phyloP scores from a whole-genome alignment of 2,888 invertebrate species.

The Ochropacha duplaris region DNA sequence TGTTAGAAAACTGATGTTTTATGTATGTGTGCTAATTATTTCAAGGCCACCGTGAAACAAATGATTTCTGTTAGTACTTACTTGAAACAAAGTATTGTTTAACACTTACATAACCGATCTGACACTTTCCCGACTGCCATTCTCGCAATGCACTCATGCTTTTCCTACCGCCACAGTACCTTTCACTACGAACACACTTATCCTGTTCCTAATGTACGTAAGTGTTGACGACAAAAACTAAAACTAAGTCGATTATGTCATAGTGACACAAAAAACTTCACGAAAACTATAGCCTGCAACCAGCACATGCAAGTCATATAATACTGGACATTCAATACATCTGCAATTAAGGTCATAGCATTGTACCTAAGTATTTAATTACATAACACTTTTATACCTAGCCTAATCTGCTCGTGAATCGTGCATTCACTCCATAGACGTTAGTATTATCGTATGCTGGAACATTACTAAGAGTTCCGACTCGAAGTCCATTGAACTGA shows the following conservation, averaged over 20 bases:
- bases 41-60: neutral
- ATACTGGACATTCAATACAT: neutral
- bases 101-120: neutral
- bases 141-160: neutral
- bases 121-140: neutral
- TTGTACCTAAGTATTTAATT: neutral
- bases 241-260: neutral
- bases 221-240: neutral
- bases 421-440: neutral
- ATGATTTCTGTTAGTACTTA: neutral
- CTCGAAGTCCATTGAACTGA: constrained; percentile 4
- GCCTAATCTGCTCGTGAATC: constrained; percentile 1
- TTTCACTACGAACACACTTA: neutral
- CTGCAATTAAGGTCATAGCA: neutral
- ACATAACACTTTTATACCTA: neutral
- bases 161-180: neutral
- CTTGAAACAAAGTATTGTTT: no score
- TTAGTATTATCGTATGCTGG: neutral
- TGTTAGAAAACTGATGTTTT: neutral
- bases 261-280: neutral
- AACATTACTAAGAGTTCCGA: neutral
- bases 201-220: neutral
- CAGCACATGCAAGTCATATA: neutral
- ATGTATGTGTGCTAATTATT: neutral
- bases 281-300: neutral